Conservation (phyloP, 2,113 vertebrate species). For the Bos taurus region ARS-UCD2.0 NC_037346.1:55104001-55104500, state of each 20-base stretch:
- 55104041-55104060: background rate
- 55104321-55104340: background rate
- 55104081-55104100: background rate
- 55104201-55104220: background rate
- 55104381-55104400: background rate
- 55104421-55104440: background rate
- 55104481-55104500: background rate
- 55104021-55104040: background rate
- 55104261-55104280: background rate
- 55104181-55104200: background rate
- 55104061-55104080: background rate
- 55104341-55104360: too few relatives aligned
- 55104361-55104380: background rate
- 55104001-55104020: background rate
- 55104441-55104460: background rate
- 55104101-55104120: background rate
- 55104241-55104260: background rate
- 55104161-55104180: background rate
- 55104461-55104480: background rate
- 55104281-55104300: background rate
- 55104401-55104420: background rate
- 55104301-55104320: background rate
- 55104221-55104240: background rate
- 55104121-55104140: background rate
- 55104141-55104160: background rate